Conservation (phyloP, 2,113 vertebrate genomes). For the Rynchops niger region DNA sequence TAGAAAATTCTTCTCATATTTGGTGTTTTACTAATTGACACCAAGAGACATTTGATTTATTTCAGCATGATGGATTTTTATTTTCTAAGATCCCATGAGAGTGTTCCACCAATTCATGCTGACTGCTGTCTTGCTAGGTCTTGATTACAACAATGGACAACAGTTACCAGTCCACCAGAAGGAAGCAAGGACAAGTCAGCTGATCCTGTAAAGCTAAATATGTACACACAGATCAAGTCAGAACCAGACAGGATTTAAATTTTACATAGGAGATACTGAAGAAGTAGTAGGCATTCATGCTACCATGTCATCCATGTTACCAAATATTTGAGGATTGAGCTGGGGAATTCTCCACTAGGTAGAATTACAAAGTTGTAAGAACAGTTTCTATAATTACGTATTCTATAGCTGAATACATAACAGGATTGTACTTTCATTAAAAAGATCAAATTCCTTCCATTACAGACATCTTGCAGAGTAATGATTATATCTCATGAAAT, state of each 20-base stretch:
- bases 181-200: background rate
- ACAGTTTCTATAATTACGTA: background rate
- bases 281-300: background rate
- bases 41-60: background rate
- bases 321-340: background rate
- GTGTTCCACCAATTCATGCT: background rate
- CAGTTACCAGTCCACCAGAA: background rate
- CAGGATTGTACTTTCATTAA: too few species aligned
- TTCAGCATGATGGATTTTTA: background rate
- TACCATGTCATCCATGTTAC: background rate
- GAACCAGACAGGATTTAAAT: background rate
- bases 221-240: background rate
- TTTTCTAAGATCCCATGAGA: background rate
- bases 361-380: background rate
- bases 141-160: background rate
- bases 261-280: background rate
- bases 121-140: background rate
- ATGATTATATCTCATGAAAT: background rate
- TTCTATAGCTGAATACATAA: too few species aligned
- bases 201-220: background rate
- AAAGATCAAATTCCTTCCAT: too few species aligned
- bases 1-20: background rate
- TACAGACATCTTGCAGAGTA: background rate
- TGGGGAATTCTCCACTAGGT: background rate
- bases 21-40: background rate